Percentiles rank a stretch among this genome's conserved stretches.
These are phyloP conservation scores for Peromyscus polionotus DNA, from an alignment of 2,113 vertebrate species.

Conservation along the genomic window DNA sequence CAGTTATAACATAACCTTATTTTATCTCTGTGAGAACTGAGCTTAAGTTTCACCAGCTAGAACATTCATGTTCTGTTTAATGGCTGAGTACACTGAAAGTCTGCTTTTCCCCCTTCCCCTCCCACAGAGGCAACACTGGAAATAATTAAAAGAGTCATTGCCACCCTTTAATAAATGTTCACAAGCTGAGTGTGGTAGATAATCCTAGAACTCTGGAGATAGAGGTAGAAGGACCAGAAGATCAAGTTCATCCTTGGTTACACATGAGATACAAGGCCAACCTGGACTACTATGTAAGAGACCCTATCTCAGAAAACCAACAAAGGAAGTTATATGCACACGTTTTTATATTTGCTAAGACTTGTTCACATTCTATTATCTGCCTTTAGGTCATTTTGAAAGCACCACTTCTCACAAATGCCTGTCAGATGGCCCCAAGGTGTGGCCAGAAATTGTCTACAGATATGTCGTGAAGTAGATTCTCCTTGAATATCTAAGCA, in stretches of 20 bases:
- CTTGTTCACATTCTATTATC: slow-evolving; percentile 1
- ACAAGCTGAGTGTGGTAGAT: not conserved
- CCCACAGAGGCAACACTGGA: not conserved
- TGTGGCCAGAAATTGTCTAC: not conserved
- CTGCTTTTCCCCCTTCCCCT: not conserved
- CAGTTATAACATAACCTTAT: slow-evolving; percentile 38
- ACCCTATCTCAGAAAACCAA: not conserved
- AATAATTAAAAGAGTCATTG: not conserved
- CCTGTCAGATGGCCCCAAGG: not conserved
- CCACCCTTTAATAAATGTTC: not conserved
- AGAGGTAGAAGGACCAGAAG: not conserved
- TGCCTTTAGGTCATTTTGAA: not conserved
- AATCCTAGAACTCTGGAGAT: not conserved
- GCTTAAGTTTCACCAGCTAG: slow-evolving; percentile 57
- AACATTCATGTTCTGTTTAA: slow-evolving; percentile 24
- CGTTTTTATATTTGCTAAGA: slow-evolving; percentile 22
- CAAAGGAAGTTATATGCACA: not conserved
- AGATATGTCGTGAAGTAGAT: not conserved
- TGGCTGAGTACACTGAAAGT: not conserved
- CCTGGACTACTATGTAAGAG: not conserved
- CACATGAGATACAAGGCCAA: not conserved
- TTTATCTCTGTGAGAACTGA: slow-evolving; percentile 57
- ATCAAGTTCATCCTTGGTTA: not conserved
- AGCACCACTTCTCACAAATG: slow-evolving; percentile 34
- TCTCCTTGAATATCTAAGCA: not conserved